Base-by-base conservation (phyloP, 2,888 invertebrate genomes). In the Antheraea yamamai region DNA sequence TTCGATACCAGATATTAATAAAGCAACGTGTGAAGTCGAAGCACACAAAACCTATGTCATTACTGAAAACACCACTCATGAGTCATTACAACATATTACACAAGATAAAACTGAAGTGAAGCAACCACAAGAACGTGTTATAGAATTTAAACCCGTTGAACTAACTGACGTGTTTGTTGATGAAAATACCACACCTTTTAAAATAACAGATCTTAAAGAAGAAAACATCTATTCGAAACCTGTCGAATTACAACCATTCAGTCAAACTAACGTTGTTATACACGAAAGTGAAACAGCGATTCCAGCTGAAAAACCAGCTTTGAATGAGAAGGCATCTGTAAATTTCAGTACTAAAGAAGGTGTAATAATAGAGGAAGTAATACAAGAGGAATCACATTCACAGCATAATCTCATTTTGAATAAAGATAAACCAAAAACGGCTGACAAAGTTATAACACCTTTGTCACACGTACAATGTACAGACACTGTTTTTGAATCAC, bases 41-140 rank as follows among this genome's bases (percentile, higher is more conserved):
- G 89, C 90, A 18, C 90, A 95, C 84, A 85, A 94, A 30, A 78
- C 92, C 35, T 77, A 87, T 58, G 88, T 91, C 77, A 95, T 95
- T 80, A 94, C 90, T 84, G 95, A 95, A 88, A 85, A 85, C 58
- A 58, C 75, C 77, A 77, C 72, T 72, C 72, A 74, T 23, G 76
- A 76, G 72, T 70, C 55, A 52, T 64, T 77, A 73, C 73, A 64
- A 78, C 74, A 74, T 77, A 76, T 77, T 66, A 78, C 76, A 61
- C 79, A 81, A 20, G 81, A 87, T 75, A 81, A 83, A 75, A 76
- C 86, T 58, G 47, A 47, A 61, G 47, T 23, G 39, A 75, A 75
- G 26, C 72, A 72, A 51, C 26, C 64, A 6, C 47, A 73, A 4
- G 76, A 75, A 71, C 58, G 70, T 58, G 35, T 76, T 71, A 81